These are phyloP conservation scores for Chaetodon trifascialis DNA, from an alignment of 2,113 vertebrate species.

Conservation along the genomic window DNA sequence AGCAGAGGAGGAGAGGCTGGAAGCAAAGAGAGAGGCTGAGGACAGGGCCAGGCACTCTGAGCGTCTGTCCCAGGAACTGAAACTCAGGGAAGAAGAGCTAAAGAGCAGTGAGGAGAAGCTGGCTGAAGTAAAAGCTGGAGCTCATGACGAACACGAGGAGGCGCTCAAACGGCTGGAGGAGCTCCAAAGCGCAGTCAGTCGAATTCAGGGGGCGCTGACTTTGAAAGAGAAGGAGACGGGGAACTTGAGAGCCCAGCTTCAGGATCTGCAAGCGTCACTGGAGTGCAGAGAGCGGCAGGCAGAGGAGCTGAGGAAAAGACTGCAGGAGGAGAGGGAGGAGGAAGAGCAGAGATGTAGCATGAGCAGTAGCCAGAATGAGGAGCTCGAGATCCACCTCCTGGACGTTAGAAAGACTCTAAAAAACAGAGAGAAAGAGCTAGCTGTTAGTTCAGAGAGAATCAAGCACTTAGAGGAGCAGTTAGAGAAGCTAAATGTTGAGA, in stretches of 20 bases:
- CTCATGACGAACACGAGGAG: slow-evolving; percentile 77
- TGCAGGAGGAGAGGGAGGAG: slow-evolving; percentile 80
- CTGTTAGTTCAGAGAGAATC: slow-evolving; percentile 83
- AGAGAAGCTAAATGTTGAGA: slow-evolving; percentile 83
- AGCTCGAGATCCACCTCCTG: slow-evolving; percentile 76
- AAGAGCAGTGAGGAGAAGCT: slow-evolving; percentile 81
- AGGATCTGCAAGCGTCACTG: slow-evolving; percentile 80
- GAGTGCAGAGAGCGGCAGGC: slow-evolving; percentile 82
- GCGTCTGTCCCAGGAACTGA: slow-evolving; percentile 82
- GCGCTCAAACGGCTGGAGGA: slow-evolving; percentile 79
- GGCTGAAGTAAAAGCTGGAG: slow-evolving; percentile 62
- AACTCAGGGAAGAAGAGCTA: slow-evolving; percentile 81
- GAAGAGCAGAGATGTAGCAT: slow-evolving; percentile 71
- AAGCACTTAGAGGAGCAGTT: slow-evolving; percentile 85
- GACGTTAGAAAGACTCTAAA: slow-evolving; percentile 81
- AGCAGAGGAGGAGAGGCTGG: slow-evolving; percentile 80
- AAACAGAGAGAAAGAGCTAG: slow-evolving; percentile 82
- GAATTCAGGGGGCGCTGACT: slow-evolving; percentile 83
- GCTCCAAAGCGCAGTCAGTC: slow-evolving; percentile 77
- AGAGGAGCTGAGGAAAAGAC: slow-evolving; percentile 76
- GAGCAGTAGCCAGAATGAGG: slow-evolving; percentile 72
- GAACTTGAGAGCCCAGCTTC: slow-evolving; percentile 87
- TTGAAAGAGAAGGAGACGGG: slow-evolving; percentile 86
- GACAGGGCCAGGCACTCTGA: slow-evolving; percentile 77
- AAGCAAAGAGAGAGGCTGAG: slow-evolving; percentile 76